Base-by-base conservation (phyloP, 2,113 vertebrate genomes). In the Panthera uncia region DNA sequence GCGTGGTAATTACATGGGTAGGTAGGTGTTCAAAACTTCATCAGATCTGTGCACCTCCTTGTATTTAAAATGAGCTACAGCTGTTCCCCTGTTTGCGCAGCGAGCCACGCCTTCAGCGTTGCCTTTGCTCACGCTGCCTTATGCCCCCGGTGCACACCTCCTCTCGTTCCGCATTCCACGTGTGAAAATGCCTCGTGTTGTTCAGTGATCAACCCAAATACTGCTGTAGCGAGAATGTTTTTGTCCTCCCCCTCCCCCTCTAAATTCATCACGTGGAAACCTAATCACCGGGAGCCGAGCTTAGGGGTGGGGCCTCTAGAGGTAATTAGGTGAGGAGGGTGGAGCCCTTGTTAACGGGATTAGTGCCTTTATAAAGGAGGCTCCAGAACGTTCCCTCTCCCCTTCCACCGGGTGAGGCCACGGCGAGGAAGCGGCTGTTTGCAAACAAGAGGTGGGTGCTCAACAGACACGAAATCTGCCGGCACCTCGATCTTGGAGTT, bases 131-230 rank as follows among this genome's bases (percentile, higher is more conserved):
- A 1, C 0, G 1, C 45, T 3, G n/a, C 12, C 36, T 16, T 23
- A 1, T 36, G 48, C 7, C 73, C 48, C 38, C 0, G 23, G 18
- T 8, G 3, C 13, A 14, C 2, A 2, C 10, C 12, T 52, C 9
- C 57, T 73, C 68, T 66, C 15, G 16, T 65, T 15, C 79, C 23
- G 7, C 14, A 4, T 65, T 15, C 79, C 23, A 9, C 10, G 5
- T 65, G 1, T 13, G 50, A 68, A 69, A 79, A 74, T 19, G 48
- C 19, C 36, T 71, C 9, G 4, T 31, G 1, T 45, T 19, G 25
- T n/a, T 94, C 50, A 16, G 25, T 11, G 10, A 25, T 69, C 74
- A 6, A 9, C 48, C 82, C 66, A 21, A 41, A 7, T 12, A 65
- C 41, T 21, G 68, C 15, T 36, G 13, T n/a, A 48, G 52, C 36